A percentile compares a stretch with the other conserved stretches of the same genome.
Conservation (phyloP, 2,888 invertebrate genomes). For the Sinopyrophorus schimmeli region DNA sequence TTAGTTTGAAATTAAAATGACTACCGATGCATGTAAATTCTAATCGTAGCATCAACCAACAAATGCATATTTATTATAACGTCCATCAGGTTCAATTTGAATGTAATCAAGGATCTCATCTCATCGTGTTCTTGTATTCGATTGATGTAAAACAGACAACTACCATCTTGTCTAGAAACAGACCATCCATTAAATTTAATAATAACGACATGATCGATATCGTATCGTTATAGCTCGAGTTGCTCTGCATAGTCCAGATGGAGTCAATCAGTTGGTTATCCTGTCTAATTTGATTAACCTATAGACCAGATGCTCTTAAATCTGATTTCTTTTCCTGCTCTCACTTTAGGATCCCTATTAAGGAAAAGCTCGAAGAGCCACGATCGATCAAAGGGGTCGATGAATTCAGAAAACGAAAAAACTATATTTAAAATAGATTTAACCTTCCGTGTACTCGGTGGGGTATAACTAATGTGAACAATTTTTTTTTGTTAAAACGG, state of each 20-base stretch:
- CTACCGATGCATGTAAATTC: slow-evolving; percentile 45
- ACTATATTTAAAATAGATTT: too few relatives aligned
- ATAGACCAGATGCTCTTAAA: slow-evolving; percentile 4
- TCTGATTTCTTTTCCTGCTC: slow-evolving; percentile 2
- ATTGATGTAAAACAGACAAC: slow-evolving; percentile 35
- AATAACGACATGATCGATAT: slow-evolving; percentile 32
- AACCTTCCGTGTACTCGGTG: too few relatives aligned
- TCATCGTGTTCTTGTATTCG: slow-evolving; percentile 36
- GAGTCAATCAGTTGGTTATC: slow-evolving; percentile 15
- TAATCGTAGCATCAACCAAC: slow-evolving; percentile 43
- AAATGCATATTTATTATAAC: slow-evolving; percentile 51
- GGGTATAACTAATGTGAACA: too few relatives aligned
- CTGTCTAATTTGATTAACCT: slow-evolving; percentile 16
- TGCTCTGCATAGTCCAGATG: slow-evolving; percentile 19
- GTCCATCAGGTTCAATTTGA: slow-evolving; percentile 52
- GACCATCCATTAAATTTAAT: slow-evolving; percentile 34
- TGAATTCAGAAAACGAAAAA: too few relatives aligned
- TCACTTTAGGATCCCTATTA: neutral
- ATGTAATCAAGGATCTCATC: slow-evolving; percentile 47
- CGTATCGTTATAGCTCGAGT: slow-evolving; percentile 22
- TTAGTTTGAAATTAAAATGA: slow-evolving; percentile 26
- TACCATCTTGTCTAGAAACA: slow-evolving; percentile 32
- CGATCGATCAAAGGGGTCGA: too few relatives aligned
- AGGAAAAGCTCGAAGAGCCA: neutral
- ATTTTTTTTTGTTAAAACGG: too few relatives aligned